Evolutionary conservation across 2,797 vertebrate species (phyloP), one percentile per base, ranked within the genome.

Genomic region (Gymnocypris eckloni): DNA sequence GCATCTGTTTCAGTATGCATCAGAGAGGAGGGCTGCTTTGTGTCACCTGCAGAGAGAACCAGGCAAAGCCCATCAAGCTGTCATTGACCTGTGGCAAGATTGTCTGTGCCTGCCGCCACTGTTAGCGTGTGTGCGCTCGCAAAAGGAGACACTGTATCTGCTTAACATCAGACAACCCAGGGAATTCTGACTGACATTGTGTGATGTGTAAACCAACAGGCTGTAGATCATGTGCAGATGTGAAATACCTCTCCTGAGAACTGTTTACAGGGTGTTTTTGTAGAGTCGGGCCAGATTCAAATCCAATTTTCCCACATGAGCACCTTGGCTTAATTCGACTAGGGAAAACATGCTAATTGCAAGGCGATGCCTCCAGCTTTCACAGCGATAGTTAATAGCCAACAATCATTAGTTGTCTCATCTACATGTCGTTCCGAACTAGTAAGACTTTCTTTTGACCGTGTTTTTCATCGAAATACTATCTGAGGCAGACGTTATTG

Each of bases 1-100:
- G 86, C 89, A 92, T 93, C 90, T 93, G 92, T 91, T 87, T 90
- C 79, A 78, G 88, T 79, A 61, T 78, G 84, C 69, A 67, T 72
- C 79, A 67, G 39, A 83, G 78, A 81, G 70, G 25, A 83, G 79
- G 87, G 73, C 88, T 91, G 84, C 82, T 86, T 93, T 91, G 91
- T 25, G 52, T 92, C 92, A 92, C 90, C 86, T 89, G 85, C 77
- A 87, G 79, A 20, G 83, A 89, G 66, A 85, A 83, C 52, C 86
- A 90, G 81, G 84, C 82, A 73, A 86, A 86, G 81, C 86, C 83
- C 89, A 87, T 92, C 87, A 90, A 88, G 87, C 70, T 89, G 90
- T 83, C 82, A 80, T 84, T 91, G 92, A 92, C 92, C 91, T 79
- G 1, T 67, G 82, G 84, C 83, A 87, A 89, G 85, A 56, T 37